These are phyloP conservation scores for Coelinius sp. DNA, from an alignment of 2,888 invertebrate genomes.

Conservation along the genomic window DNA sequence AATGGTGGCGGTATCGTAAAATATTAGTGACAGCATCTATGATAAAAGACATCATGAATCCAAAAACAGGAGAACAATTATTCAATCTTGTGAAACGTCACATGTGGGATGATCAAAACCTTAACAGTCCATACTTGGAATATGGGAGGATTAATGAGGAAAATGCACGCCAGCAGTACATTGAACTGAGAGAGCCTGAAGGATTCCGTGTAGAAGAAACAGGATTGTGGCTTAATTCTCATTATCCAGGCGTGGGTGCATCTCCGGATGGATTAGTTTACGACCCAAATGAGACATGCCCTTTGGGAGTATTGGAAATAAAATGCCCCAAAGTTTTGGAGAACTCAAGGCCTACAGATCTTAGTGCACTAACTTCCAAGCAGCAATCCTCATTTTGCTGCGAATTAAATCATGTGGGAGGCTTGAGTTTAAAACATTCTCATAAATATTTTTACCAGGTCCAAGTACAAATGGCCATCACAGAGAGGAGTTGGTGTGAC, in stretches of 20 bases:
- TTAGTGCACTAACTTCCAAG: conserved; percentile 40
- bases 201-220: conserved; percentile 32
- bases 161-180: conserved; percentile 34
- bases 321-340: conserved; percentile 47
- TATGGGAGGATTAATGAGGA: conserved; percentile 45
- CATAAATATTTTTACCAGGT: conserved; percentile 49
- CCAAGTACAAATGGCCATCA: conserved; percentile 50
- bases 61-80: conserved; percentile 42
- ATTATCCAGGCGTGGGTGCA: conserved; percentile 44
- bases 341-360: conserved; percentile 40
- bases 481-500: conserved; percentile 47
- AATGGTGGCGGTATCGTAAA: conserved; percentile 45
- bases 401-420: not conserved
- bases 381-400: conserved; percentile 46
- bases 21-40: conserved; percentile 46
- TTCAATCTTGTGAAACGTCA: conserved; percentile 38
- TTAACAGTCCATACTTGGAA: conserved; percentile 34
- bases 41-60: conserved; percentile 38
- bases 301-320: conserved; percentile 42
- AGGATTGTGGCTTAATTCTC: conserved; percentile 44
- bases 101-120: conserved; percentile 35
- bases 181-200: not conserved
- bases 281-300: conserved; percentile 30
- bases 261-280: conserved; percentile 44
- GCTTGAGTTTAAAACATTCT: conserved; percentile 39